Evolutionary conservation across 37 sponge, comb jelly and placozoan species (phyloP).

Genomic region (Eunapius fragilis): DNA sequence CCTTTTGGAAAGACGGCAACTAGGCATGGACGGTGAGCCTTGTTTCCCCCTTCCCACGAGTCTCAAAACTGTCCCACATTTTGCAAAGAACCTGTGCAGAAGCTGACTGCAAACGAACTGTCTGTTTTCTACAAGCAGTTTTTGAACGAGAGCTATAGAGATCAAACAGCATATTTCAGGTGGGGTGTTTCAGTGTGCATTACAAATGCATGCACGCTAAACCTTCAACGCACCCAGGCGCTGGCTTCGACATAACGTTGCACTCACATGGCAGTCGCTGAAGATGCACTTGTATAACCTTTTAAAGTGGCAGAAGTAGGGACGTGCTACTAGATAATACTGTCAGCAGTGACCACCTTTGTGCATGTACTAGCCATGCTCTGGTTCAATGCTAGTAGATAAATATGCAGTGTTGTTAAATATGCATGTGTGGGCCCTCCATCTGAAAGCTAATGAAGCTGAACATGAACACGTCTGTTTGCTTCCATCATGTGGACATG

Average conservation of each 20-base stretch:
- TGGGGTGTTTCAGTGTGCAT: not conserved
- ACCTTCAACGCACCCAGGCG: not conserved
- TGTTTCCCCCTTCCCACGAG: not conserved
- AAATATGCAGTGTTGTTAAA: too few relatives aligned
- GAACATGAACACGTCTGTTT: constrained; percentile 62
- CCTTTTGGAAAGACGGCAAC: constrained; percentile 1
- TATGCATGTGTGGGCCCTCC: too few relatives aligned
- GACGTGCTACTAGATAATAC: not conserved
- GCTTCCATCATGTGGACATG: constrained; percentile 65
- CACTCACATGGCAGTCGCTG: not conserved
- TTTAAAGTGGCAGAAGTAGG: not conserved
- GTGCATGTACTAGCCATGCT: too few relatives aligned
- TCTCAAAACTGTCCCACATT: not conserved
- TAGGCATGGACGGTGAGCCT: not conserved
- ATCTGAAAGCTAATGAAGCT: too few relatives aligned
- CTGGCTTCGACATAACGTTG: not conserved
- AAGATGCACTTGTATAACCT: not conserved
- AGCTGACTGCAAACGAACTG: constrained; percentile 19
- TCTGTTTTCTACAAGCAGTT: constrained; percentile 41
- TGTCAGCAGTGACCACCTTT: not conserved
- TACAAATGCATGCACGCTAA: too few relatives aligned
- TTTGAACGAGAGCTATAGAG: constrained; percentile 22
- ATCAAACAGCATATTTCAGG: constrained; percentile 14
- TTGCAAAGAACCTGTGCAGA: not conserved
- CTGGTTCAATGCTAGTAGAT: too few relatives aligned